phyloP scores from a whole-genome alignment of 1,140 invertebrate genomes.

The Physella acuta region DNA sequence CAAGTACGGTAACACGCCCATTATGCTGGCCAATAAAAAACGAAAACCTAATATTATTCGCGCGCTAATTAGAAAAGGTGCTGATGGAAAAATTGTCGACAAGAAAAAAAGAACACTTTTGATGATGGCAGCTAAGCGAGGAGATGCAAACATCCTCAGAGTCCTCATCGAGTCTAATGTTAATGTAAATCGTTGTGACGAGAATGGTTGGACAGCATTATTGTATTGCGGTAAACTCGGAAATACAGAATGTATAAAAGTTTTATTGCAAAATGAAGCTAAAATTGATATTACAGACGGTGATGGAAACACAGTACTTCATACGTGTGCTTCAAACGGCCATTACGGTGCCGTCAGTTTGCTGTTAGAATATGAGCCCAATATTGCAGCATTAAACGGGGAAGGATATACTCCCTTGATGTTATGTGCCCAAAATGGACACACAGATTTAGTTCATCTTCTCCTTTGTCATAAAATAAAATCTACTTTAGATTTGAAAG shows the following conservation, averaged over 20 bases:
- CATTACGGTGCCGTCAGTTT: slow-evolving; percentile 9
- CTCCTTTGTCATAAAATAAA: not conserved
- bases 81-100: not conserved
- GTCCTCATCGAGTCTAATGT: not conserved
- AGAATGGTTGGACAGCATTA: slow-evolving; percentile 7
- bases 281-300: not conserved
- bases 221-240: not conserved
- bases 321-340: slow-evolving; percentile 9
- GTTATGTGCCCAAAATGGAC: slow-evolving; percentile 4
- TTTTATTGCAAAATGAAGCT: not conserved
- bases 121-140: slow-evolving; percentile 13
- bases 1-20: not conserved
- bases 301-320: slow-evolving; percentile 11
- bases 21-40: slow-evolving; percentile 1
- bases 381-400: slow-evolving; percentile 4
- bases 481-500: not conserved
- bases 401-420: slow-evolving; percentile 2
- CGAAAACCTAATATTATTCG: slow-evolving; percentile 2
- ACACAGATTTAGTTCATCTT: not conserved
- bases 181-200: slow-evolving; percentile 1
- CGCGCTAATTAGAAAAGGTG: slow-evolving; percentile 3
- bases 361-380: not conserved
- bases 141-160: slow-evolving; percentile 6
- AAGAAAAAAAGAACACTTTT: slow-evolving; percentile 6
- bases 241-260: slow-evolving; percentile 6